A percentile compares a stretch with the other conserved stretches of the same genome.
phyloP scores from a whole-genome alignment of 1,140 invertebrate species.

The Lucilia cuprina region DNA sequence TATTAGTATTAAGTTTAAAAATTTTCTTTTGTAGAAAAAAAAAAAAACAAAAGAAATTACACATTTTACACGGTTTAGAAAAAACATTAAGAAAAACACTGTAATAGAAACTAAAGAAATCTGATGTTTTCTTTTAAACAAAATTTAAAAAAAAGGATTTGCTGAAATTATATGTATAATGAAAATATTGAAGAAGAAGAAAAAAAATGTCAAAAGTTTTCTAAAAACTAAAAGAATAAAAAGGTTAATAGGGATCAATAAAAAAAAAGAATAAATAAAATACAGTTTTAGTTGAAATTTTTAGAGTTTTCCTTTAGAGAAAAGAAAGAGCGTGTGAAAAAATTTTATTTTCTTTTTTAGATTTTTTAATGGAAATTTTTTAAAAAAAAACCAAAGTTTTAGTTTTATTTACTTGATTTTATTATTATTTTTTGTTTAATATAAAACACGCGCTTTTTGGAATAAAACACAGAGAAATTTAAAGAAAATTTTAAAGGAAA shows the following conservation, averaged over 20 bases:
- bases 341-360: not conserved
- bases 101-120: too few relatives aligned
- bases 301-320: not conserved
- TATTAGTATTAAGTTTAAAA: constrained; percentile 15
- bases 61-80: not conserved
- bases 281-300: not conserved
- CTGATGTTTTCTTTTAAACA: not conserved
- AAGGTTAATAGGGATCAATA: constrained; percentile 10
- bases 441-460: not conserved
- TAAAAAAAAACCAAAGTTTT: constrained; percentile 2
- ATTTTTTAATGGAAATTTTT: not conserved
- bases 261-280: not conserved
- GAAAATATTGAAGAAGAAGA: not conserved
- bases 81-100: not conserved
- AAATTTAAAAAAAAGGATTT: constrained; percentile 19
- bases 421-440: not conserved
- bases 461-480: not conserved
- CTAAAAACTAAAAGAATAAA: not conserved
- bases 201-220: not conserved
- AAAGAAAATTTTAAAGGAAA: not conserved
- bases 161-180: constrained; percentile 21
- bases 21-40: not conserved
- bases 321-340: not conserved
- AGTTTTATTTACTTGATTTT: not conserved
- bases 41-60: constrained; percentile 16